Evolutionary conservation across 2,113 vertebrate species (phyloP), one percentile per base, ranked within the genome.

Genomic region (Loxodonta africana): DNA sequence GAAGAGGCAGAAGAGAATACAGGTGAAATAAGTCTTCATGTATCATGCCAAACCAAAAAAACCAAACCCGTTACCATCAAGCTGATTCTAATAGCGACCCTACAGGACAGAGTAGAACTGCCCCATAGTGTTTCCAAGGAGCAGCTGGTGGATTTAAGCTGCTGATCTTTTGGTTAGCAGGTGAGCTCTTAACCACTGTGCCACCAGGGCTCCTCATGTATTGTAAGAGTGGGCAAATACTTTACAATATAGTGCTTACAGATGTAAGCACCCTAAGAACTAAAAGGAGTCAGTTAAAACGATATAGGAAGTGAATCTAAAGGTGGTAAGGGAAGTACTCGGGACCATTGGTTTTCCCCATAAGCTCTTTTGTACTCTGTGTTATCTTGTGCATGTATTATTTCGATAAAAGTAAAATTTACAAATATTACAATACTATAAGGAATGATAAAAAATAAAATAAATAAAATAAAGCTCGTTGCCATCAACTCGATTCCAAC

Each of bases 241-340:
- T 74, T 63, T 60, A 10, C 26, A 14, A 11, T 30, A 5, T 86
- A 73, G 1, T 0, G 5, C 53, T 76, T 85, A 26, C 10, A 48
- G 48, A 41, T 6, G 23, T 25, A 69, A 87, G 41, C 1, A 41
- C 44, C 33, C 1, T 33, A 60, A 65, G 6, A 25, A 8, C 14
- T 12, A 5, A 44, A 44, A 71, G 15, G 12, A 20, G 2, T 83
- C 21, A n/a, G 14, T 83, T 30, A 18, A 15, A 80, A 84, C 11
- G 11, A 2, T 2, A 26, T 0, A 7, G 2, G 15, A 6, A 51
- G 6, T 57, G 26, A 30, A 37, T 65, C 0, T 6, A 53, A 25
- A 77, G 5, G 5, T 77, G 20, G 2, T 14, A 33, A 60, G 26
- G 23, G 8, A 67, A 12, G 1, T 26, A 4, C 26, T 30, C 0